A percentile compares a stretch with the other conserved stretches of the same genome.
Conservation (phyloP, 2,797 vertebrate species). For the Pogoniulus pusillus region DNA sequence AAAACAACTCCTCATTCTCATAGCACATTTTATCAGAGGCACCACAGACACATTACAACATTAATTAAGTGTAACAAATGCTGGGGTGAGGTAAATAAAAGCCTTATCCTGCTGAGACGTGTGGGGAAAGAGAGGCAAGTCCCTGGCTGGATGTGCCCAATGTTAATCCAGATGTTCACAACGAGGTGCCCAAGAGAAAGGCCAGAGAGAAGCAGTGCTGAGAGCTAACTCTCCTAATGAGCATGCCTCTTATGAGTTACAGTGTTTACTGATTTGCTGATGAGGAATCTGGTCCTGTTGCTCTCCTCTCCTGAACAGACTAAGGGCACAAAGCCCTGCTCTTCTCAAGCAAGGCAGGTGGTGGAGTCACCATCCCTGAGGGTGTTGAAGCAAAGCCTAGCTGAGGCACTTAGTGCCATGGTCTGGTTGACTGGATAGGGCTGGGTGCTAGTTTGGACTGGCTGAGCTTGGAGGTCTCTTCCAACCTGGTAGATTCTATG, state of each 20-base stretch:
- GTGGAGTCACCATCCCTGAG: too few relatives aligned
- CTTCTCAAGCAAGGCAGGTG: not conserved
- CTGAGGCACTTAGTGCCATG: too few relatives aligned
- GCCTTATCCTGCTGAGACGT: not conserved
- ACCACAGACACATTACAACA: conserved; percentile 39
- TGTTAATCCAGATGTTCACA: conserved; percentile 24
- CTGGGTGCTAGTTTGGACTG: too few relatives aligned
- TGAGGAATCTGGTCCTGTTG: not conserved
- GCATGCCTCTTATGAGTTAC: not conserved
- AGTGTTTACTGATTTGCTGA: not conserved
- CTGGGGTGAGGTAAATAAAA: not conserved
- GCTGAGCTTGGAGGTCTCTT: too few relatives aligned
- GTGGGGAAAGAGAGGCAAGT: not conserved
- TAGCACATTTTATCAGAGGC: conserved; percentile 26
- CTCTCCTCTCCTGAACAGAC: not conserved
- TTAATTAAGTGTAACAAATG: conserved; percentile 50
- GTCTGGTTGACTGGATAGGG: too few relatives aligned
- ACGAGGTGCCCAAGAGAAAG: not conserved
- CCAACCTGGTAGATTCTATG: too few relatives aligned
- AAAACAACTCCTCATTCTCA: conserved; percentile 50
- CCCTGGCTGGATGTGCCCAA: not conserved
- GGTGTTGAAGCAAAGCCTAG: too few relatives aligned
- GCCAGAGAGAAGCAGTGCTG: not conserved
- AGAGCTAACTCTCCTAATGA: not conserved
- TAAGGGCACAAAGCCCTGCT: not conserved